Base-by-base conservation (phyloP, 2,113 vertebrate genomes). In the Microtus richardsoni region DNA sequence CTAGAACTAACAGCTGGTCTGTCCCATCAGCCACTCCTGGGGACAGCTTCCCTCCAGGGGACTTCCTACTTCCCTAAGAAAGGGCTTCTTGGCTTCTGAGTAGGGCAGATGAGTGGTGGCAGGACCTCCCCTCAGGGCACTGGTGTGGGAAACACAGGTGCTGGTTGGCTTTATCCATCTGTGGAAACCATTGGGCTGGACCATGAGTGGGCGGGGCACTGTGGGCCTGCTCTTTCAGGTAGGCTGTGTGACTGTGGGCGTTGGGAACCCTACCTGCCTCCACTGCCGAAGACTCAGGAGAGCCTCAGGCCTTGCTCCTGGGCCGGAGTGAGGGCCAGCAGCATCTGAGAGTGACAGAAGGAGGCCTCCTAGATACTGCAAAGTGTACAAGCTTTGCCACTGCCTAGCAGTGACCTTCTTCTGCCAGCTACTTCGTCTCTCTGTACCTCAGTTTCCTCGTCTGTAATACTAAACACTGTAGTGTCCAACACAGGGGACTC, bases 51-150 rank as follows among this genome's bases (percentile, higher is more conserved):
- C 60, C 7, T 9, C 54, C 22, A 41, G 39, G 62, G 17, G n/a
- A 6, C 60, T 41, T 28, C n/a, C 28, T 8, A 26, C 7, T 60
- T 60, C n/a, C 54, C 54, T 83, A 4, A 5, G 7, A n/a, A 77
- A 54, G 19, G 68, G 16, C 24, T 47, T 68, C 73, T 71, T 2
- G 1, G 2, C 52, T 71, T 83, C 96, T 88, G n/a, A 89, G 49
- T 47, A 52, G 64, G 74, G 62, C 91, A 96, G 93, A 87, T 85
- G 91, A 95, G 75, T 44, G 82, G 79, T 0, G 0, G 70, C 33
- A n/a, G 44, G 77, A 47, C 36, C 52, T 41, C 54, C 44, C 70
- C 52, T 16, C 17, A 28, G 92, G 30, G 52, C 39, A 75, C 39
- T 3, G 28, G 62, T 13, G 39, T 0, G 49, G 16, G 39, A 74